Conservation (phyloP, 2,888 invertebrate species). For the Platycheirus rosarum region DNA sequence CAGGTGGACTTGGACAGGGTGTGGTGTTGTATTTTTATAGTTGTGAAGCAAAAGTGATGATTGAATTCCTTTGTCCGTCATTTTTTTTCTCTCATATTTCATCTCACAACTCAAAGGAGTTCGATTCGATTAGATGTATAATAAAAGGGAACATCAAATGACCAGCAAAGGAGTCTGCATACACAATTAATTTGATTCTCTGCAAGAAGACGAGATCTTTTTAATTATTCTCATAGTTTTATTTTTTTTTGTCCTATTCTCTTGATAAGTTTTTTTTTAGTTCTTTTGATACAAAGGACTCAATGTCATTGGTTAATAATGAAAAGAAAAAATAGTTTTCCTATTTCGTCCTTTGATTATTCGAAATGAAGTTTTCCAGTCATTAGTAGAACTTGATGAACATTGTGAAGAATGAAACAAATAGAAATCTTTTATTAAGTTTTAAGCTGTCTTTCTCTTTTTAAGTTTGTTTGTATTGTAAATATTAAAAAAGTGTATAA, state of each 20-base stretch:
- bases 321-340: neutral
- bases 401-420: slow-evolving; percentile 19
- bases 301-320: slow-evolving; percentile 27
- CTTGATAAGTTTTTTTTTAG: slow-evolving; percentile 2
- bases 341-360: slow-evolving; percentile 12
- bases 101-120: slow-evolving; percentile 51
- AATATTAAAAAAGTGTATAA: slow-evolving; percentile 34
- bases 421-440: slow-evolving; percentile 25
- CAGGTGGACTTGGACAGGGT: neutral
- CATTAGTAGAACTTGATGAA: slow-evolving; percentile 50
- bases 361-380: slow-evolving; percentile 47
- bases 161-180: slow-evolving; percentile 42
- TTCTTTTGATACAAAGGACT: slow-evolving; percentile 25
- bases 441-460: slow-evolving; percentile 21
- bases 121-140: slow-evolving; percentile 65
- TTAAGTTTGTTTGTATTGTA: slow-evolving; percentile 46
- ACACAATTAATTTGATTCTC: slow-evolving; percentile 65
- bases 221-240: slow-evolving; percentile 54
- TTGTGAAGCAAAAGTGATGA: slow-evolving; percentile 52
- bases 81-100: neutral
- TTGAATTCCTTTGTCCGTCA: slow-evolving; percentile 64
- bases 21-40: slow-evolving; percentile 30
- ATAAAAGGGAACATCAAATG: slow-evolving; percentile 44
- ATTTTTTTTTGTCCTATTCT: slow-evolving; percentile 12
- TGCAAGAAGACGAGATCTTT: slow-evolving; percentile 46